Conservation (phyloP, 2,113 vertebrate species). For the Spea bombifrons region DNA sequence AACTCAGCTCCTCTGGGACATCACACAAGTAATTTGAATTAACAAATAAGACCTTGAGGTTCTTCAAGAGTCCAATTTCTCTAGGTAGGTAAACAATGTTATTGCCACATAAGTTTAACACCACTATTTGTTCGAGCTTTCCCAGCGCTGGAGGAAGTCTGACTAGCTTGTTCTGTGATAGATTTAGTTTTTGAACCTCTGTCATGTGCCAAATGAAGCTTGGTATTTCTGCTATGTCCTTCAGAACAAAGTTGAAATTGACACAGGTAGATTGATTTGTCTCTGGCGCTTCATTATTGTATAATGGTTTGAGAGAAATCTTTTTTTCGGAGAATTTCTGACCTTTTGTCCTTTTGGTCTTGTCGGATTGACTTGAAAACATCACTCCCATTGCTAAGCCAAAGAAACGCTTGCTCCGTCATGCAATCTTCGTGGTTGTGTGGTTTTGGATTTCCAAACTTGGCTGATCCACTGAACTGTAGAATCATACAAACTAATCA, state of each 20-base stretch:
- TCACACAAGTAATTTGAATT: slow-evolving; percentile 84
- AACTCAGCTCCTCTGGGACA: slow-evolving; percentile 81
- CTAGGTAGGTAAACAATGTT: slow-evolving; percentile 70
- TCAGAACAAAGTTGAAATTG: slow-evolving; percentile 82
- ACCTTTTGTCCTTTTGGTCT: slow-evolving; percentile 59
- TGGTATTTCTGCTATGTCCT: slow-evolving; percentile 74
- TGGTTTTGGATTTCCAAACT: not conserved
- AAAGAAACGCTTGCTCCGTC: slow-evolving; percentile 25
- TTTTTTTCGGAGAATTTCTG: slow-evolving; percentile 65
- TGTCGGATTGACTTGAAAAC: slow-evolving; percentile 59
- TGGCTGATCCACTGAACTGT: not conserved
- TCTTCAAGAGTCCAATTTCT: slow-evolving; percentile 81
- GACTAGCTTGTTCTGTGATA: slow-evolving; percentile 81
- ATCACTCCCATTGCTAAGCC: slow-evolving; percentile 66
- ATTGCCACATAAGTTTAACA: slow-evolving; percentile 83
- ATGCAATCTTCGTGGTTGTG: not conserved
- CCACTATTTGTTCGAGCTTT: slow-evolving; percentile 78
- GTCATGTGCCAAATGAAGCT: slow-evolving; percentile 83
- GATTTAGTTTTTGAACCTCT: slow-evolving; percentile 88
- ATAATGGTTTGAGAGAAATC: slow-evolving; percentile 62
- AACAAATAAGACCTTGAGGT: slow-evolving; percentile 82
- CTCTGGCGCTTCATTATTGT: slow-evolving; percentile 63
- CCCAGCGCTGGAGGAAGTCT: slow-evolving; percentile 73
- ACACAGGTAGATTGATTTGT: slow-evolving; percentile 71
- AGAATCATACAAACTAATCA: not conserved